A percentile compares a stretch with the other conserved stretches of the same genome.
phyloP scores from a whole-genome alignment of 2,113 vertebrate species.

The Athene noctua region DNA sequence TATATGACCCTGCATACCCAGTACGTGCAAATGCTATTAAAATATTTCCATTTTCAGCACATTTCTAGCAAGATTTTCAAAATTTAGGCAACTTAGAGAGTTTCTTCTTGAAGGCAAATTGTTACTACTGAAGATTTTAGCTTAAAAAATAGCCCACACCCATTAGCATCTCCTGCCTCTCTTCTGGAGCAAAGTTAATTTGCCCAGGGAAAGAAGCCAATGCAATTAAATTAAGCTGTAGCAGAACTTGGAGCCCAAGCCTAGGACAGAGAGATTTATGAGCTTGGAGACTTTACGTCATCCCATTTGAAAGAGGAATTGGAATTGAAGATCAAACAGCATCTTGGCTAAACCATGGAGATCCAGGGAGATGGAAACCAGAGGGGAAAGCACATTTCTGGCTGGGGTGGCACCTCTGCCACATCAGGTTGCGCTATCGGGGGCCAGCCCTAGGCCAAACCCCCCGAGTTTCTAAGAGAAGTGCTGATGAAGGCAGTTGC shows the following conservation, averaged over 20 bases:
- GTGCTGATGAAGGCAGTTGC: not conserved
- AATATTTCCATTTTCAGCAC: not conserved
- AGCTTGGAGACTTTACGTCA: not conserved
- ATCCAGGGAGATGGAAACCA: not conserved
- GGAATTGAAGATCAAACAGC: not conserved
- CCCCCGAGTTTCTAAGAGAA: not conserved
- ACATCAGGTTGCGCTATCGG: not conserved
- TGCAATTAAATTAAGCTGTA: not conserved
- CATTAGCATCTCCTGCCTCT: not conserved
- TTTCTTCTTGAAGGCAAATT: not conserved
- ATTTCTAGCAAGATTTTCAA: not conserved
- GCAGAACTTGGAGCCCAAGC: not conserved
- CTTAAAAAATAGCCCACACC: not conserved
- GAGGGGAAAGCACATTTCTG: not conserved
- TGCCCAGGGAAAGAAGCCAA: not conserved
- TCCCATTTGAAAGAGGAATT: not conserved
- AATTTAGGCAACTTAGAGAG: not conserved
- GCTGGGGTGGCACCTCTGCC: not conserved
- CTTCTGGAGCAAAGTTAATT: not conserved
- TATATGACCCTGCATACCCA: fast-evolving
- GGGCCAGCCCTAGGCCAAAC: not conserved
- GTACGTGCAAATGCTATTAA: not conserved
- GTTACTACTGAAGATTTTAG: not conserved
- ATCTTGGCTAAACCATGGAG: not conserved
- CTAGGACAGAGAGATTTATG: not conserved